Percentiles rank a stretch among this genome's conserved stretches.
These are phyloP conservation scores for Dicrurus megarhynchus DNA, from an alignment of 2,113 vertebrate species.

Conservation along the genomic window DNA sequence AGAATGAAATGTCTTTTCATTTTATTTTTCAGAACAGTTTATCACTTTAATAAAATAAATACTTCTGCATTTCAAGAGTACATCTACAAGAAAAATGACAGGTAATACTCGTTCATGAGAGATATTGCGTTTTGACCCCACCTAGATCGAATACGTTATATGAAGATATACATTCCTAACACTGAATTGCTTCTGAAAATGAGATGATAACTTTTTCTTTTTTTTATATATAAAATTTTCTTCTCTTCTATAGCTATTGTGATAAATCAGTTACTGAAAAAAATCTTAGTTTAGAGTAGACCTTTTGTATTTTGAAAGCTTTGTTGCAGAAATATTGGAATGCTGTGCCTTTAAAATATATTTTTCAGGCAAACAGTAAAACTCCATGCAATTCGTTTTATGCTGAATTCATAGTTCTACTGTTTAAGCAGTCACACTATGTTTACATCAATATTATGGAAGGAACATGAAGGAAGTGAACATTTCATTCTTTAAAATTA, in stretches of 20 bases:
- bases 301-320: not conserved
- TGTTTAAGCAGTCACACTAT: not conserved
- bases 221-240: not conserved
- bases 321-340: not conserved
- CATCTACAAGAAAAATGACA: not conserved
- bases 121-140: not conserved
- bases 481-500: not conserved
- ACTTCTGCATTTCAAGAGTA: not conserved
- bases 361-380: not conserved
- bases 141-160: not conserved
- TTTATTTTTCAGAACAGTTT: not conserved
- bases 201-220: rapidly evolving
- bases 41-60: not conserved
- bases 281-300: not conserved
- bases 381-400: not conserved
- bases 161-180: not conserved
- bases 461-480: not conserved
- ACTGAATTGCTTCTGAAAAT: not conserved
- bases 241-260: not conserved
- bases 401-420: not conserved
- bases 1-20: not conserved
- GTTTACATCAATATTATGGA: not conserved
- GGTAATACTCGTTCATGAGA: not conserved
- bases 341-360: not conserved
- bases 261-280: not conserved